These are phyloP conservation scores for Drosophila infuscata DNA, from an alignment of 2,888 invertebrate genomes.

Conservation along the genomic window DNA sequence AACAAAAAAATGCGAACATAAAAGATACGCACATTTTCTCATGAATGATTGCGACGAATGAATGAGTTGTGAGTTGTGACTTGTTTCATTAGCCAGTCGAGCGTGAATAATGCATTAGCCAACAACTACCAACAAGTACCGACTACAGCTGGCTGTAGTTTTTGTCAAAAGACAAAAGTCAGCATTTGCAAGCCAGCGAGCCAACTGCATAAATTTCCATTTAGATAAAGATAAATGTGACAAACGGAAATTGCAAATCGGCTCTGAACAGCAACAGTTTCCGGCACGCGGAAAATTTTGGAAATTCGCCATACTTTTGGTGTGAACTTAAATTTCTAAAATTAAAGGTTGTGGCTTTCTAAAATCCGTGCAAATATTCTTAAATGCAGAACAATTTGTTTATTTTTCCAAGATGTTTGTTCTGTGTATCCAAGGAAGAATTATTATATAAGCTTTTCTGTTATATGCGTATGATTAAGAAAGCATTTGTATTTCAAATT, in stretches of 20 bases:
- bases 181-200: neutral
- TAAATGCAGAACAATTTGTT: neutral
- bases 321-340: neutral
- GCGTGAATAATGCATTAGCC: conserved; percentile 70
- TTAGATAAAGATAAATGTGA: conserved; percentile 76
- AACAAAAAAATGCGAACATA: conserved; percentile 10
- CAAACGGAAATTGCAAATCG: conserved; percentile 78
- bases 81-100: conserved; percentile 64
- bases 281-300: conserved; percentile 26
- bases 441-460: neutral
- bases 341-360: neutral
- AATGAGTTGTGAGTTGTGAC: conserved; percentile 63
- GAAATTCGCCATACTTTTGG: neutral
- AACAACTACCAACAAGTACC: conserved; percentile 5
- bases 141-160: neutral
- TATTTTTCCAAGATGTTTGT: neutral
- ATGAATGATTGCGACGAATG: conserved; percentile 64
- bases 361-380: too few species aligned
- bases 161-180: conserved; percentile 19
- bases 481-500: neutral
- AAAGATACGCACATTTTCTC: conserved; percentile 43
- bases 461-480: neutral
- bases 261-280: conserved; percentile 57
- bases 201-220: conserved; percentile 72
- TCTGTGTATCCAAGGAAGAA: neutral